Percentiles rank a stretch among this genome's conserved stretches.
These are phyloP conservation scores for Folsomia candida DNA, from an alignment of 2,888 invertebrate genomes.

Conservation along the genomic window DNA sequence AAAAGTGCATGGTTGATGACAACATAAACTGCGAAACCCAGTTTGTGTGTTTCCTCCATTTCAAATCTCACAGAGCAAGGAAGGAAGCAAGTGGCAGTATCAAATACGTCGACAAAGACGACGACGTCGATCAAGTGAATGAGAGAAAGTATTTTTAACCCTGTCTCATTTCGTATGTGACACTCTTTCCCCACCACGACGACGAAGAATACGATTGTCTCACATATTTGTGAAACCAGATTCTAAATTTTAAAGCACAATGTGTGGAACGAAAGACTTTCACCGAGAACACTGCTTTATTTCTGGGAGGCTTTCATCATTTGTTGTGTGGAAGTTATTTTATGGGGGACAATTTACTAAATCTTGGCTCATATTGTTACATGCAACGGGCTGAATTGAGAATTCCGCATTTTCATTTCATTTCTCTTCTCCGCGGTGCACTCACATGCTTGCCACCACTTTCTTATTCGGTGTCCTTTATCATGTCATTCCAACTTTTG, in stretches of 20 bases:
- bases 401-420: not conserved
- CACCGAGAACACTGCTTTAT: not conserved
- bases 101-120: not conserved
- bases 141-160: not conserved
- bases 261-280: not conserved
- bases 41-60: not conserved
- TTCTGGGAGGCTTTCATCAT: not conserved
- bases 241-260: not conserved
- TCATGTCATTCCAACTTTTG: slow-evolving; percentile 6
- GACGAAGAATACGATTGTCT: too few relatives aligned
- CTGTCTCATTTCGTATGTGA: not conserved
- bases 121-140: not conserved
- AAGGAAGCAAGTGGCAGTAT: not conserved
- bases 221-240: not conserved
- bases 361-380: slow-evolving; percentile 1
- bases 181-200: not conserved
- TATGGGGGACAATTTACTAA: slow-evolving; percentile 6
- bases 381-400: not conserved
- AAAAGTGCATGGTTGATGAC: not conserved
- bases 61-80: too few relatives aligned
- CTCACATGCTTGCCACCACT: not conserved
- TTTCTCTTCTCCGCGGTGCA: not conserved
- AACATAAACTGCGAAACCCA: not conserved
- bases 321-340: slow-evolving; percentile 3
- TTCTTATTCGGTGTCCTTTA: not conserved